Conservation (phyloP, 2,888 invertebrate species). For the Acrobasis suavella region DNA sequence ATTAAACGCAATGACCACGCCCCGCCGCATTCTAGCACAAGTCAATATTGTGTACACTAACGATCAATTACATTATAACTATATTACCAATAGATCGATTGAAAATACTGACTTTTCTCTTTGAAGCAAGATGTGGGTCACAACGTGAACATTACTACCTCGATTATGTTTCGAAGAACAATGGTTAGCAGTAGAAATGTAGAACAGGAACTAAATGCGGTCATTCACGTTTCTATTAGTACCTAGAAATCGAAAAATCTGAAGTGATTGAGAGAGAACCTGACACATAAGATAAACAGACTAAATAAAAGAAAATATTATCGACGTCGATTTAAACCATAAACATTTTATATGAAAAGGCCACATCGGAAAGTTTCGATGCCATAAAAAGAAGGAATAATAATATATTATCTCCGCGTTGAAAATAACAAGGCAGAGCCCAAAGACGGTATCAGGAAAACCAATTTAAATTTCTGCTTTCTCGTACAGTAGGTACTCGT, state of each 20-base stretch:
- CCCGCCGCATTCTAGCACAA: slow-evolving; percentile 61
- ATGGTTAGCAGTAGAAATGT: slow-evolving; percentile 37
- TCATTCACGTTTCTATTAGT: slow-evolving; percentile 33
- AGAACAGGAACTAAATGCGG: slow-evolving; percentile 42
- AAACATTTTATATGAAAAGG: slow-evolving; percentile 6
- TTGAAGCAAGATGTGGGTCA: slow-evolving; percentile 31
- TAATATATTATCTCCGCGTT: slow-evolving; percentile 11
- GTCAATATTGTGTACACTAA: slow-evolving; percentile 54
- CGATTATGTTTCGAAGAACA: slow-evolving; percentile 54
- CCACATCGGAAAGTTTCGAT: slow-evolving; percentile 8
- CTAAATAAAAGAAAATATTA: not conserved
- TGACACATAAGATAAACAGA: not conserved
- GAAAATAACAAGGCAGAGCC: slow-evolving; percentile 21
- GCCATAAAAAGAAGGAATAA: slow-evolving; percentile 17
- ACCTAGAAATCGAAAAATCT: slow-evolving; percentile 4
- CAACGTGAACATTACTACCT: slow-evolving; percentile 42
- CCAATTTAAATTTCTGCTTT: slow-evolving; percentile 38
- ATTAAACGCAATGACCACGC: slow-evolving; percentile 57
- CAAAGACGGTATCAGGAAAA: slow-evolving; percentile 33
- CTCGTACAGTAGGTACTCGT: slow-evolving; percentile 25
- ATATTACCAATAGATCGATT: slow-evolving; percentile 58
- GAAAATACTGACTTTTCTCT: slow-evolving; percentile 50
- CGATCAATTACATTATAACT: slow-evolving; percentile 61
- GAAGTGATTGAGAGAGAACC: not conserved
- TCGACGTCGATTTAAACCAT: not conserved